phyloP scores from a whole-genome alignment of 2,888 invertebrate species.

The Lasioglossum marginatum region DNA sequence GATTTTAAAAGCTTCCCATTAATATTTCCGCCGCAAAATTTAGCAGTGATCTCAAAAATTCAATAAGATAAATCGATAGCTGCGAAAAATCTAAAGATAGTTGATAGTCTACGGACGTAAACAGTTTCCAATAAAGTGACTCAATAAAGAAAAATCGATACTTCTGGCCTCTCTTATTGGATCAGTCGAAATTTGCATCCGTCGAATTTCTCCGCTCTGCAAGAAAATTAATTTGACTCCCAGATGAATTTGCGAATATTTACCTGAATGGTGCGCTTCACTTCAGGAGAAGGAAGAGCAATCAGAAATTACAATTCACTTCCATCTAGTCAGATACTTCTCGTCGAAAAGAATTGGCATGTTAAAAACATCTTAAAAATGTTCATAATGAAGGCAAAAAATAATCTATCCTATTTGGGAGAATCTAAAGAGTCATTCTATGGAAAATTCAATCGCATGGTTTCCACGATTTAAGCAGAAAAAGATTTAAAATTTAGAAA shows the following conservation, averaged over 20 bases:
- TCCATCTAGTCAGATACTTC: neutral
- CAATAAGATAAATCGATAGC: neutral
- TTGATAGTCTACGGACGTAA: too few species aligned
- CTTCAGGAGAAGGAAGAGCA: neutral
- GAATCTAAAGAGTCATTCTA: neutral
- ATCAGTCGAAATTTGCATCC: neutral
- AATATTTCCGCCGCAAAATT: neutral
- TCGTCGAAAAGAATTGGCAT: neutral
- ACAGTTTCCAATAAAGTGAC: neutral
- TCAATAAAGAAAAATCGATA: neutral
- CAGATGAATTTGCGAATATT: slow-evolving; percentile 1
- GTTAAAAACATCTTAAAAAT: neutral
- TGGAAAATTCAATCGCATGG: too few species aligned
- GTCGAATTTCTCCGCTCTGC: neutral
- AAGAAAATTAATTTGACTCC: neutral
- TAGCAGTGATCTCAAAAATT: neutral
- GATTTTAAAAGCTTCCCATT: neutral
- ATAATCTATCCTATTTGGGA: neutral
- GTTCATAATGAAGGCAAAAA: neutral
- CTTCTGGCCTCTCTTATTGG: neutral
- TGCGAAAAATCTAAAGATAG: neutral
- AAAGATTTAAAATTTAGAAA: too few species aligned
- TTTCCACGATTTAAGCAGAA: too few species aligned
- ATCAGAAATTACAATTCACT: neutral
- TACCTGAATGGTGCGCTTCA: neutral